Evolutionary conservation across 1,140 invertebrate genomes (phyloP).

Genomic region (Choristoneura fumiferana): DNA sequence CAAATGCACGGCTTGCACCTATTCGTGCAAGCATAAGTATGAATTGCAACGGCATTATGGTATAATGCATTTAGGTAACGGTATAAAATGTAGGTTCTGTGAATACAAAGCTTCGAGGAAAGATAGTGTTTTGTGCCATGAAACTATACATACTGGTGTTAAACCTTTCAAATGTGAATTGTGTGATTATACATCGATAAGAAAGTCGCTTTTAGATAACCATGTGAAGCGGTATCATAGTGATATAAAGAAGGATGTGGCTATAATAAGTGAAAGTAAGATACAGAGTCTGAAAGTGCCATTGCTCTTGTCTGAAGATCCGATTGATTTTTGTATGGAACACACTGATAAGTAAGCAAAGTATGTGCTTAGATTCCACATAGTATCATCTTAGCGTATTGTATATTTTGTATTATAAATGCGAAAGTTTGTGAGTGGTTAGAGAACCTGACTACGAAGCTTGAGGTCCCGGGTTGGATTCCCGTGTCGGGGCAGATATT

Average conservation of each 20-base stretch:
- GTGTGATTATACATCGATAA: slow-evolving; percentile 44
- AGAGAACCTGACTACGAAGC: too few species aligned
- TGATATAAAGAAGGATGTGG: slow-evolving; percentile 30
- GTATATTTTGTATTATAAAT: too few species aligned
- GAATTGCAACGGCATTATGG: slow-evolving; percentile 47
- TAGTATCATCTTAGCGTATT: too few species aligned
- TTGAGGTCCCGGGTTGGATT: too few species aligned
- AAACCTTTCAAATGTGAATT: slow-evolving; percentile 48
- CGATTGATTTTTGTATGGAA: background rate
- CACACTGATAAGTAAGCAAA: too few species aligned
- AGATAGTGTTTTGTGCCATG: slow-evolving; percentile 47
- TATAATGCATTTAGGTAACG: slow-evolving; percentile 38
- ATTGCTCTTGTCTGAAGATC: background rate
- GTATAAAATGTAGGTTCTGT: slow-evolving; percentile 50
- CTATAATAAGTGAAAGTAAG: slow-evolving; percentile 38
- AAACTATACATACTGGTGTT: slow-evolving; percentile 49
- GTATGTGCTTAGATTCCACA: too few species aligned
- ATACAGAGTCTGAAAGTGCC: slow-evolving; percentile 39
- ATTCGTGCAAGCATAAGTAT: slow-evolving; percentile 50
- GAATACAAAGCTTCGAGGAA: slow-evolving; percentile 46
- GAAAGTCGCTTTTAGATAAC: slow-evolving; percentile 39
- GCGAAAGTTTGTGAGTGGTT: too few species aligned
- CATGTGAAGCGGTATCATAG: slow-evolving; percentile 46
- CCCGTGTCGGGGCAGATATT: too few species aligned
- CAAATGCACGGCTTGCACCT: slow-evolving; percentile 45